Conservation (phyloP, 2,113 vertebrate genomes). For the Peromyscus leucopus region DNA sequence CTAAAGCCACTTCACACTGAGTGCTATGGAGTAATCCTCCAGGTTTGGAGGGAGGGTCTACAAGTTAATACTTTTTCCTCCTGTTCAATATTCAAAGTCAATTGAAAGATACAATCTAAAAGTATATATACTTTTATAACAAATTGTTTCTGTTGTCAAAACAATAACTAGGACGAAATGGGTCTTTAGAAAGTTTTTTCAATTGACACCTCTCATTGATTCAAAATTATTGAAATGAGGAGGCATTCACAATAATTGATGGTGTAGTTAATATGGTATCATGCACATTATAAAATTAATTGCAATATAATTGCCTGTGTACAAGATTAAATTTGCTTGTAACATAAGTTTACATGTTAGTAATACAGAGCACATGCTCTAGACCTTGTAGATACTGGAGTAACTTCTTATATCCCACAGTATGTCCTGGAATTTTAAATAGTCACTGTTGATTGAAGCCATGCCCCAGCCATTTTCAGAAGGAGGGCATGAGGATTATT, state of each 20-base stretch:
- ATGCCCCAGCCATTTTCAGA: not conserved
- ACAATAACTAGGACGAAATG: not conserved
- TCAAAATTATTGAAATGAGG: slow-evolving; percentile 36
- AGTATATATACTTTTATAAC: not conserved
- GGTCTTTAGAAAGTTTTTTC: slow-evolving; percentile 40
- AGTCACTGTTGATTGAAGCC: not conserved
- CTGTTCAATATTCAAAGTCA: not conserved
- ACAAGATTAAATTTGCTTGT: not conserved
- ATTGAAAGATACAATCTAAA: not conserved
- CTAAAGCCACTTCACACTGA: not conserved
- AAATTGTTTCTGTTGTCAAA: not conserved
- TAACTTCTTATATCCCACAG: not conserved
- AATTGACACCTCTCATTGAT: not conserved
- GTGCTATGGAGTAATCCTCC: not conserved
- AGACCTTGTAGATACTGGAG: not conserved
- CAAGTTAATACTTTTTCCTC: not conserved
- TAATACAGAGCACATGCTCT: not conserved
- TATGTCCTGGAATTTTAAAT: not conserved
- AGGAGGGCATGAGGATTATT: not conserved
- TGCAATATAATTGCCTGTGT: not conserved
- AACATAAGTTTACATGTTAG: slow-evolving; percentile 29
- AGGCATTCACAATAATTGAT: slow-evolving; percentile 17
- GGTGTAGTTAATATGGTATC: slow-evolving; percentile 52
- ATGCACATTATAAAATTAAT: slow-evolving; percentile 3
- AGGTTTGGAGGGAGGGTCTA: not conserved